Conservation (phyloP, 2,113 vertebrate species). For the Anhinga rufa region DNA sequence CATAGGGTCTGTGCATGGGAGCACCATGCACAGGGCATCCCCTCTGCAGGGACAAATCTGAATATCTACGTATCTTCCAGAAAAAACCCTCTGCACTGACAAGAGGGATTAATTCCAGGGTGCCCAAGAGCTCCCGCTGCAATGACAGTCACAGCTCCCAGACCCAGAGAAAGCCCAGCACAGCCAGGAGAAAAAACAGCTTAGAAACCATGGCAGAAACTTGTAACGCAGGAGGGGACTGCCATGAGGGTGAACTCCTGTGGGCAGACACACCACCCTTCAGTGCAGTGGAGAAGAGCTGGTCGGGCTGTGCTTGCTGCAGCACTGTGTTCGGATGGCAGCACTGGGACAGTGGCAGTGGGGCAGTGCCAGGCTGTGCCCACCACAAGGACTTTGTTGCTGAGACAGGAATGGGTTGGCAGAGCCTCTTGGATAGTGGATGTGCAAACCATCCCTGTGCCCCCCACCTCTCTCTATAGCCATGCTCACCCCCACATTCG, state of each 20-base stretch:
- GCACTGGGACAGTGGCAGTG: rapidly evolving
- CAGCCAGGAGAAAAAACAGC: neutral
- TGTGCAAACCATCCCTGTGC: neutral
- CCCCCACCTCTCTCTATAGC: neutral
- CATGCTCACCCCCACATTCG: neutral
- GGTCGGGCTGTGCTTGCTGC: neutral
- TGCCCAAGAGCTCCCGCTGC: neutral
- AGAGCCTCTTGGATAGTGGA: neutral
- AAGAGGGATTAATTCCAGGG: neutral
- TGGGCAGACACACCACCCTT: rapidly evolving
- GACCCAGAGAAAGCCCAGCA: neutral
- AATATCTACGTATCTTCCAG: rapidly evolving
- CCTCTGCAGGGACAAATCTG: neutral
- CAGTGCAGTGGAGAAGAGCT: rapidly evolving
- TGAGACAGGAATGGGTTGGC: neutral
- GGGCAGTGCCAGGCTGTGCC: neutral
- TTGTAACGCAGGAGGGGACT: rapidly evolving
- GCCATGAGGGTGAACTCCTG: rapidly evolving
- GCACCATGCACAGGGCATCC: rapidly evolving
- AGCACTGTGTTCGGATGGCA: neutral
- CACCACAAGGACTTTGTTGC: rapidly evolving
- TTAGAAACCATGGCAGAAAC: neutral
- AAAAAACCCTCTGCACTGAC: neutral
- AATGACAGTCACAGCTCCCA: neutral
- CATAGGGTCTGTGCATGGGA: rapidly evolving